Conservation (phyloP, 2,113 vertebrate genomes). For the Gnathonemus echidnorhynchus region DNA sequence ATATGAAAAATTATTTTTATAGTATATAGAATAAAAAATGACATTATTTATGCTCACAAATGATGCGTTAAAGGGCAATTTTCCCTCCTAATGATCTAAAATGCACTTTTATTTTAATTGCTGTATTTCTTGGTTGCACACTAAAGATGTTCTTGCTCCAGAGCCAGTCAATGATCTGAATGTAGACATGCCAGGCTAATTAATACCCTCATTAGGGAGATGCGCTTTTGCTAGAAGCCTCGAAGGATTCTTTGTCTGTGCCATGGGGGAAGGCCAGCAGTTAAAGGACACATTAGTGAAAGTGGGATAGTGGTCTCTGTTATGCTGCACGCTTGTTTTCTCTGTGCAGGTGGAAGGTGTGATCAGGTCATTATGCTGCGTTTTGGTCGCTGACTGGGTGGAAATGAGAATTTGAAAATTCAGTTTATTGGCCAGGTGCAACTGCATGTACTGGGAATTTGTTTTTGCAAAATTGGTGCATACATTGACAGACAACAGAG, state of each 20-base stretch:
- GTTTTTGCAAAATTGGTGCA: neutral
- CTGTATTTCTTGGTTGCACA: neutral
- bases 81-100: neutral
- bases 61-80: neutral
- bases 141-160: neutral
- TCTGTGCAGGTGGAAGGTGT: neutral
- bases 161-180: neutral
- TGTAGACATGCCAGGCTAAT: neutral
- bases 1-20: neutral
- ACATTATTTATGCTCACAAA: neutral
- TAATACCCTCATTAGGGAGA: neutral
- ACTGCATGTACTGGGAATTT: neutral
- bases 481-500: neutral
- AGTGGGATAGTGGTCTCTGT: neutral
- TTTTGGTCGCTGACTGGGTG: neutral
- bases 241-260: neutral
- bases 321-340: neutral
- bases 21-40: neutral
- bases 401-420: neutral
- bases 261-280: neutral
- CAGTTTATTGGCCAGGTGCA: neutral
- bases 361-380: neutral
- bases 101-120: neutral
- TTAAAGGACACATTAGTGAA: neutral
- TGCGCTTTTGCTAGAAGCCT: neutral